These are phyloP conservation scores for Daktulosphaira vitifoliae DNA, from an alignment of 1,140 invertebrate genomes.

Conservation along the genomic window DNA sequence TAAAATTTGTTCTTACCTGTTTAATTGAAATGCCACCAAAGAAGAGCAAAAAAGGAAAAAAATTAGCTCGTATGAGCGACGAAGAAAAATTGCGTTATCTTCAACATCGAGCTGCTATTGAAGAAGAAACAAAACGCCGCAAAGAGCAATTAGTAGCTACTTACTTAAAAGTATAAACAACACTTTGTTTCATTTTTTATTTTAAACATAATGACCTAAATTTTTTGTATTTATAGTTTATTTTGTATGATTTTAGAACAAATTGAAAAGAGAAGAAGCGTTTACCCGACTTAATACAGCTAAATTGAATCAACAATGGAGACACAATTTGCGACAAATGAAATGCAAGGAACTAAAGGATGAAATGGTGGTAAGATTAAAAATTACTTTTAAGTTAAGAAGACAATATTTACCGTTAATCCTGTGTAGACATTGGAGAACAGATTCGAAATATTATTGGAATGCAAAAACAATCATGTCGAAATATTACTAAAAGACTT, in stretches of 20 bases:
- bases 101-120: slow-evolving; percentile 65
- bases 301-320: slow-evolving; percentile 76
- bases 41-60: slow-evolving; percentile 62
- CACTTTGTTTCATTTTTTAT: too few species aligned
- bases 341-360: slow-evolving; percentile 63
- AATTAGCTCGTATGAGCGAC: slow-evolving; percentile 69
- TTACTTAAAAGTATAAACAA: slow-evolving; percentile 59
- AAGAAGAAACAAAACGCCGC: slow-evolving; percentile 63
- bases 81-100: slow-evolving; percentile 67
- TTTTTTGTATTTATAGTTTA: too few species aligned
- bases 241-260: slow-evolving; percentile 60
- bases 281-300: slow-evolving; percentile 67
- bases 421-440: slow-evolving; percentile 50
- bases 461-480: slow-evolving; percentile 58
- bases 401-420: too few species aligned
- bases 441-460: slow-evolving; percentile 52
- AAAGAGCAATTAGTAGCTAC: slow-evolving; percentile 66
- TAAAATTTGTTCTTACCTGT: too few species aligned
- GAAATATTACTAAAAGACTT: slow-evolving; percentile 54
- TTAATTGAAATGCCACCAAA: slow-evolving; percentile 47
- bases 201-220: too few species aligned
- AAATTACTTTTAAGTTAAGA: not conserved
- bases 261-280: slow-evolving; percentile 66
- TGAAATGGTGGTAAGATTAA: slow-evolving; percentile 50
- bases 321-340: slow-evolving; percentile 59